Percentiles rank a stretch among this genome's conserved stretches.
These are phyloP conservation scores for Oreochromis tanganicae DNA, from an alignment of 2,113 vertebrate genomes.

Conservation along the genomic window DNA sequence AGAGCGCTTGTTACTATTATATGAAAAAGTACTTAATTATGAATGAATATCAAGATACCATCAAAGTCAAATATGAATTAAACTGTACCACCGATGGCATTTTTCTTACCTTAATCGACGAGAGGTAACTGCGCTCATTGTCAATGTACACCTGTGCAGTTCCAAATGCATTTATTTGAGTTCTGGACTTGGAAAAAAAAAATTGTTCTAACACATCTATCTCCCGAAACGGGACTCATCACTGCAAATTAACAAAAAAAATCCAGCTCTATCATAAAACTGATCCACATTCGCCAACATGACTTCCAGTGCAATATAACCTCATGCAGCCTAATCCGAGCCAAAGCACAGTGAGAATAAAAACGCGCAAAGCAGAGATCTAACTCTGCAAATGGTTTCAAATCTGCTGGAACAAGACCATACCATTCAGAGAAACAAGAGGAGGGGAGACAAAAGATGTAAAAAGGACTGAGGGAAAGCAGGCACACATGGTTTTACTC, in stretches of 20 bases:
- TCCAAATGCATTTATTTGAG: not conserved
- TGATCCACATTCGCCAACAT: not conserved
- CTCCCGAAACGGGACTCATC: not conserved
- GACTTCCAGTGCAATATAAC: not conserved
- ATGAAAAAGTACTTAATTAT: not conserved
- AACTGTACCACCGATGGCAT: not conserved
- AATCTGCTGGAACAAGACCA: conserved; percentile 16
- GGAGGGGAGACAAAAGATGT: conserved; percentile 28
- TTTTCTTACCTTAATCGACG: conserved; percentile 51
- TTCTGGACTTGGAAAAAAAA: not conserved
- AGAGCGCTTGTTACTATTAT: not conserved
- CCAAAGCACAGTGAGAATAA: not conserved
- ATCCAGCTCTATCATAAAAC: not conserved
- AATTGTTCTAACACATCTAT: not conserved
- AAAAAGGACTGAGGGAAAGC: not conserved
- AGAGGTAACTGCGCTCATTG: conserved; percentile 44
- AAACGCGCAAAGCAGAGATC: not conserved
- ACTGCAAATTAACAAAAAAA: not conserved
- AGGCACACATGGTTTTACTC: conserved; percentile 63
- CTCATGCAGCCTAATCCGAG: not conserved
- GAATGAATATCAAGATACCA: not conserved
- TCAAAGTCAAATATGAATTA: not conserved
- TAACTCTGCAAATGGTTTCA: conserved; percentile 42
- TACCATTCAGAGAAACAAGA: conserved; percentile 37
- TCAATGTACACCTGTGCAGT: not conserved